Base-by-base conservation (phyloP, 1,140 invertebrate species). In the Carposina sasakii region DNA sequence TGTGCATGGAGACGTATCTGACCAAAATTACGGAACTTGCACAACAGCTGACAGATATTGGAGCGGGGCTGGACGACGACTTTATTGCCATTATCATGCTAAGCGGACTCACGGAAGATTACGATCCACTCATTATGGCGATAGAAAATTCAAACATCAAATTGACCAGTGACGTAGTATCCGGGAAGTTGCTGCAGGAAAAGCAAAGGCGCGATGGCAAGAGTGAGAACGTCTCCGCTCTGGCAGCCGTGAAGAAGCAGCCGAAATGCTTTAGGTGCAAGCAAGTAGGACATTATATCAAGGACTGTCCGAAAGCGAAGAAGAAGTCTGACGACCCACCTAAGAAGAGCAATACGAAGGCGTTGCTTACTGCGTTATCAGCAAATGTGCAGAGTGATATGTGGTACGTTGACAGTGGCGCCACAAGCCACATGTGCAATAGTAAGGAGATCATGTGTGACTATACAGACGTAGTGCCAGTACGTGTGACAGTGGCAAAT, bases 391-490 rank as follows among this genome's bases (percentile, higher is more conserved):
- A 37, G 8, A 20, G 12, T 23, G 21, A 36, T 13, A 23, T 16
- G 9, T 65, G 52, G 46, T 63, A 50, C 26, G 34, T 66, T 6
- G 53, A 63, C 39, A 50, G 45, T 36, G 53, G 60, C 8, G 52
- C 63, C 6, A 49, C 48, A 16, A 41, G 21, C 19, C 57, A 56
- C 24, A 56, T 60, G 57, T 39, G 22, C 20, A 15, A 28, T 9
- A 40, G 40, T 17, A 34, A 12, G n/a, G 21, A 17, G 2, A n/a
- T 31, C 6, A 31, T 44, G 26, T 31, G 17, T 20, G 19, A 44
- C 22, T 44, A 20, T 31, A 10, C 21, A 2, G 12, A 3, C 2
- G 15, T 19, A 2, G 40, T 30, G 30, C 16, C n/a, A 6, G 8
- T 39, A 2, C 9, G 22, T 10, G 36, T 39, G 10, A 39, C 10